Conservation (phyloP, 2,797 vertebrate genomes). For the Amblyopsis hoosieri region DNA sequence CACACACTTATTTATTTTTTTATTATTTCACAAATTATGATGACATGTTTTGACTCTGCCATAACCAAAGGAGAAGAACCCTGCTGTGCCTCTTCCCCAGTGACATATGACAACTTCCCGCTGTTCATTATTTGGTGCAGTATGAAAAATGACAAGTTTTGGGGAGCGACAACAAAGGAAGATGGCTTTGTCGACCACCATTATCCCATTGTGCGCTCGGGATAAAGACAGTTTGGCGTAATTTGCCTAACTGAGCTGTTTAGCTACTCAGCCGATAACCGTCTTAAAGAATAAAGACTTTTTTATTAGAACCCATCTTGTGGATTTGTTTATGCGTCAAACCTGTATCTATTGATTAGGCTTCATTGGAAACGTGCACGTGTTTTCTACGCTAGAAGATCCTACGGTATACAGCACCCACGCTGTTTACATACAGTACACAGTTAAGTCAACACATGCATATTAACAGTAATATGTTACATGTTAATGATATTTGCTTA, state of each 20-base stretch:
- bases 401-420: too few species aligned
- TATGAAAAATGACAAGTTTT: conserved; percentile 44
- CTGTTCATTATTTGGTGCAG: conserved; percentile 40
- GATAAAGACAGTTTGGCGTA: conserved; percentile 46
- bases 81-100: conserved; percentile 17
- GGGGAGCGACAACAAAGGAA: conserved; percentile 40
- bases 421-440: too few species aligned
- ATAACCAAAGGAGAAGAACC: conserved; percentile 24
- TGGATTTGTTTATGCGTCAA: conserved; percentile 34
- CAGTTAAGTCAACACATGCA: too few species aligned
- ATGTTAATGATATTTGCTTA: too few species aligned
- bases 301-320: conserved; percentile 35
- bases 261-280: conserved; percentile 51
- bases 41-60: conserved; percentile 39
- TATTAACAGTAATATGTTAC: too few species aligned
- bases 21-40: conserved; percentile 1
- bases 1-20: too few species aligned
- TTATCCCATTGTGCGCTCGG: conserved; percentile 37
- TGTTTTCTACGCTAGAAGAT: too few species aligned
- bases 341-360: conserved; percentile 1
- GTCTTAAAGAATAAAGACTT: conserved; percentile 46
- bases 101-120: conserved; percentile 14
- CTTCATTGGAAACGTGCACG: too few species aligned
- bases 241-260: conserved; percentile 61
- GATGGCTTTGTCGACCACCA: conserved; percentile 62